Base-by-base conservation (phyloP, 2,888 invertebrate genomes). In the Nymphalis c-album region DNA sequence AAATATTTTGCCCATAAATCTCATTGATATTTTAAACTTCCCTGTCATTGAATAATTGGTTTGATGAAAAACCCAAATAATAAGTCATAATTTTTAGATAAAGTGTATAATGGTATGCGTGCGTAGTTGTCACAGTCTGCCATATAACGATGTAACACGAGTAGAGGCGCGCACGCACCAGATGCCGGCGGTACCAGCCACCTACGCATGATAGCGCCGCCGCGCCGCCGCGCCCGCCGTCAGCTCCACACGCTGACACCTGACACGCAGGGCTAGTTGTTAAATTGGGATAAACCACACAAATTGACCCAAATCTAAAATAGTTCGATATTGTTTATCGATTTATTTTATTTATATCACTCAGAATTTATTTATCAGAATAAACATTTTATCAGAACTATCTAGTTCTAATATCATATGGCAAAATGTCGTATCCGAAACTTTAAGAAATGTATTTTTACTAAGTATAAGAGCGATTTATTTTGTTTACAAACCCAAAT, bases 111-210 rank as follows among this genome's bases (percentile, higher is more conserved):
- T 10, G 5, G 17, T 61, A 13, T 20, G 40, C n/a, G 50, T 65
- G 40, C 55, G 50, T 47, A 47, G 47, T 7, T 60, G 51, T 47
- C 47, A 57, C 59, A 48, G 58, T 65, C 53, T 51, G 48, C 57
- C 50, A 53, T n/a, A n/a, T n/a, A n/a, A n/a, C n/a, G n/a, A n/a
- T 68, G 71, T 68, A 73, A 77, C 31, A 20, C 22, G 73, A 74
- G 73, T 63, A 73, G 68, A 69, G 61, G 58, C 64, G 68, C 66
- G 58, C 67, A 26, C 58, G 63, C 60, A 74, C 81, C 90, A 90
- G 86, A 89, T 85, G 86, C 74, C 81, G 90, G 89, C 77, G 78
- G 89, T 84, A 81, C 89, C 90, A 89, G 88, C 86, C 87, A 86
- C 87, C 81, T 84, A 72, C 71, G 74, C 59, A 47, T 72, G 76